Evolutionary conservation across 2,113 vertebrate species (phyloP).

Genomic region (Phaethon lepturus): DNA sequence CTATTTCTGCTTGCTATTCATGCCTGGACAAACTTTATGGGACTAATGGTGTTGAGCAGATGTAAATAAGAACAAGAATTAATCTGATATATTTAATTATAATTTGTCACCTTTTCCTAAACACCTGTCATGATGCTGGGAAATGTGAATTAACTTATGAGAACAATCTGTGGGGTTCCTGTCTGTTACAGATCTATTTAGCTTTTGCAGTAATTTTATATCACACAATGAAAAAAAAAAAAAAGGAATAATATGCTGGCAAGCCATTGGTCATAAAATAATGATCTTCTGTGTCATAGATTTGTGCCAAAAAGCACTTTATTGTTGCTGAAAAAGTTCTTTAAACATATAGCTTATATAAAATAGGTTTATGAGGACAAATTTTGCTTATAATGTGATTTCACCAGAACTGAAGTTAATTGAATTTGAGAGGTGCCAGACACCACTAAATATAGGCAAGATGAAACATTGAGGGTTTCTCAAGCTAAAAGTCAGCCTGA

Average conservation of each 20-base stretch:
- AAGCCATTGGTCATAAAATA: background rate
- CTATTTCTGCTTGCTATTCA: background rate
- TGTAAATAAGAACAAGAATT: background rate
- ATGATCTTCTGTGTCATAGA: background rate
- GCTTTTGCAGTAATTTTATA: background rate
- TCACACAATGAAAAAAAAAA: background rate
- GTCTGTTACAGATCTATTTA: background rate
- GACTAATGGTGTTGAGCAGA: background rate
- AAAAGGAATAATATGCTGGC: background rate
- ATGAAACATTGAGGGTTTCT: background rate
- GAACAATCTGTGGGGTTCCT: background rate
- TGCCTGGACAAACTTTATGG: background rate
- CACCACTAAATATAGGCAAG: slow-evolving; percentile 33
- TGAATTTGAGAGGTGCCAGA: slow-evolving; percentile 58
- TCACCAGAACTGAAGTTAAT: slow-evolving; percentile 46
- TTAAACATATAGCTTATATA: background rate
- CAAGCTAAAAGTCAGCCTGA: background rate
- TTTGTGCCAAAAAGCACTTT: background rate
- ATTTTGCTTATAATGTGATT: slow-evolving; percentile 43
- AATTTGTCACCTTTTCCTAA: background rate
- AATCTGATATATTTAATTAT: background rate
- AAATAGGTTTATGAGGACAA: background rate
- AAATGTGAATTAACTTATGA: background rate
- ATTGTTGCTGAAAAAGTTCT: background rate
- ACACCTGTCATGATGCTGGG: background rate